These are phyloP conservation scores for Batillaria attramentaria DNA, from an alignment of 1,140 invertebrate genomes.

Conservation along the genomic window DNA sequence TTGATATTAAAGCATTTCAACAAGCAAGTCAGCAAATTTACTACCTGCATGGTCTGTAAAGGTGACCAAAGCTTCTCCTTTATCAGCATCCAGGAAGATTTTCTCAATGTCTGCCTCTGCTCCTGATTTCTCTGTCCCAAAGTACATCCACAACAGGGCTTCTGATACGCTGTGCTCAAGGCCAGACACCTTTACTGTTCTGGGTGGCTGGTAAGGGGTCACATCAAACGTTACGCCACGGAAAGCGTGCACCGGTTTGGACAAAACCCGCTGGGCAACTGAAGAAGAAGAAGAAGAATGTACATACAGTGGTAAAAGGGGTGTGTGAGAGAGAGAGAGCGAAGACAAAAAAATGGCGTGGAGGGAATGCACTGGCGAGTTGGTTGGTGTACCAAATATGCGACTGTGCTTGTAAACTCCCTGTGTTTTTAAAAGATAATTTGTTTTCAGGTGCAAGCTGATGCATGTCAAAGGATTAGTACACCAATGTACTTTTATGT, in stretches of 20 bases:
- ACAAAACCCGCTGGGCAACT: slow-evolving; percentile 18
- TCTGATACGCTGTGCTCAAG: neutral
- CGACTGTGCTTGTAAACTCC: too few species aligned
- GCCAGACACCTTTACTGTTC: slow-evolving; percentile 10
- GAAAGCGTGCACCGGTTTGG: neutral
- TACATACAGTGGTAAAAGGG: too few species aligned
- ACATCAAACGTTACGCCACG: neutral
- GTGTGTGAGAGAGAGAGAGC: too few species aligned
- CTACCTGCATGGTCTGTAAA: slow-evolving; percentile 15
- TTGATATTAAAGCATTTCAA: too few species aligned
- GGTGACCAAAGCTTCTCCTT: slow-evolving; percentile 27
- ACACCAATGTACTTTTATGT: too few species aligned
- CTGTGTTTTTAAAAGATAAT: too few species aligned
- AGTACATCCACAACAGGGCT: slow-evolving; percentile 33
- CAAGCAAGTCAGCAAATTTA: too few species aligned
- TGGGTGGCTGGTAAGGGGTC: neutral
- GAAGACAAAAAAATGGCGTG: too few species aligned
- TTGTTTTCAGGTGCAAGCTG: too few species aligned
- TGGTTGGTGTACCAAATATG: too few species aligned
- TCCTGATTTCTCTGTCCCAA: slow-evolving; percentile 51
- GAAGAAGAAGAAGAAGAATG: neutral
- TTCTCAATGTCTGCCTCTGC: slow-evolving; percentile 36
- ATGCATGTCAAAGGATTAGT: too few species aligned
- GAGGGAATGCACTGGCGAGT: too few species aligned
- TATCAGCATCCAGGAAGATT: neutral